Evolutionary conservation across 2,113 vertebrate genomes (phyloP).

Genomic region (Camarhynchus parvulus): DNA sequence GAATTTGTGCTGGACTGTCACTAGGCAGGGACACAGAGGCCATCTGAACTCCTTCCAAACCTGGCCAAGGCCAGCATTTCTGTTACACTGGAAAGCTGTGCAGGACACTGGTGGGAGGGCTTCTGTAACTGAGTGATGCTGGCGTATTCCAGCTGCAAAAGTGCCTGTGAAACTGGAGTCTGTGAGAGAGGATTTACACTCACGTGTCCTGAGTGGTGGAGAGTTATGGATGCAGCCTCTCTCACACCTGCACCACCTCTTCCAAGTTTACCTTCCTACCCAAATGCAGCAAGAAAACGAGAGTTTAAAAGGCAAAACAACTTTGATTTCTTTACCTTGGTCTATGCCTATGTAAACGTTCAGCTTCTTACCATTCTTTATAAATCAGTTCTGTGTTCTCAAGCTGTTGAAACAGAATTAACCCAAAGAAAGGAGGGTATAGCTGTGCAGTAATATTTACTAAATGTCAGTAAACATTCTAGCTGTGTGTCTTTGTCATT

Average conservation of each 20-base stretch:
- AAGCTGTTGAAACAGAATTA: neutral
- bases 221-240: neutral
- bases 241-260: accelerated
- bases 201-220: accelerated
- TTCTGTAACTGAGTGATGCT: neutral
- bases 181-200: neutral
- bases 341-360: neutral
- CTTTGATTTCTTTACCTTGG: neutral
- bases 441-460: neutral
- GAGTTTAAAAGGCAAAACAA: neutral
- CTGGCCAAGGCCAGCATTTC: neutral
- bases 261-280: neutral
- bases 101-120: neutral
- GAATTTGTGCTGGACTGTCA: neutral
- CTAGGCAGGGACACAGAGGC: neutral
- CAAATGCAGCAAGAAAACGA: neutral
- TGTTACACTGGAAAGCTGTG: neutral
- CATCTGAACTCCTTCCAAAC: neutral
- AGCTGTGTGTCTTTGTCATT: neutral
- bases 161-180: neutral
- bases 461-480: neutral
- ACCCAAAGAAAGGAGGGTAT: neutral
- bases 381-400: neutral
- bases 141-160: neutral
- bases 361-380: neutral